Percentiles rank a stretch among this genome's conserved stretches.
Evolutionary conservation across 2,888 invertebrate species (phyloP).

Genomic region (Archaeoteleia sp.): DNA sequence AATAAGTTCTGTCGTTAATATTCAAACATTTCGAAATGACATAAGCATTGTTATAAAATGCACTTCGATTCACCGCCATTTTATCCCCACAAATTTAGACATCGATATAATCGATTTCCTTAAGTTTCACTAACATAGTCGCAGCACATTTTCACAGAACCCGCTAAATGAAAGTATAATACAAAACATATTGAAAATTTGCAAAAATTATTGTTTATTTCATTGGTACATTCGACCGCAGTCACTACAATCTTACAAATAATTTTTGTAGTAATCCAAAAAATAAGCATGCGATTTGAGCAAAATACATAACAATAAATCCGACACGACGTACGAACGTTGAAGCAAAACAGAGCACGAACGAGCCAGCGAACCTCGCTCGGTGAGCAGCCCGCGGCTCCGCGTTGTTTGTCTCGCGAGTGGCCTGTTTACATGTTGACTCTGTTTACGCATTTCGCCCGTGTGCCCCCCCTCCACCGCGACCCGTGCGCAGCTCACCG

Average conservation of each 20-base stretch:
- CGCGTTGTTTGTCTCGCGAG: constrained; percentile 75
- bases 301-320: constrained; percentile 49
- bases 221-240: too few relatives aligned
- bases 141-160: too few relatives aligned
- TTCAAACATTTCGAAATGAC: too few relatives aligned
- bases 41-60: too few relatives aligned
- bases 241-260: not conserved
- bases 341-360: constrained; percentile 45
- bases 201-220: too few relatives aligned
- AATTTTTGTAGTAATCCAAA: not conserved
- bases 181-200: too few relatives aligned
- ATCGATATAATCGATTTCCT: too few relatives aligned
- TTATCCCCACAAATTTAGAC: too few relatives aligned
- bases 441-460: constrained; percentile 74
- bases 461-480: constrained; percentile 53
- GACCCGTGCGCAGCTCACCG: constrained; percentile 44
- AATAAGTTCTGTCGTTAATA: too few relatives aligned
- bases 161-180: too few relatives aligned
- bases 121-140: too few relatives aligned
- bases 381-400: constrained; percentile 72
- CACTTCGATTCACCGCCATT: too few relatives aligned
- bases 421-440: constrained; percentile 76
- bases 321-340: constrained; percentile 54
- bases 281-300: constrained; percentile 33
- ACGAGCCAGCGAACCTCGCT: constrained; percentile 60